Evolutionary conservation across 2,888 invertebrate genomes (phyloP).

Genomic region (Patella caerulea): DNA sequence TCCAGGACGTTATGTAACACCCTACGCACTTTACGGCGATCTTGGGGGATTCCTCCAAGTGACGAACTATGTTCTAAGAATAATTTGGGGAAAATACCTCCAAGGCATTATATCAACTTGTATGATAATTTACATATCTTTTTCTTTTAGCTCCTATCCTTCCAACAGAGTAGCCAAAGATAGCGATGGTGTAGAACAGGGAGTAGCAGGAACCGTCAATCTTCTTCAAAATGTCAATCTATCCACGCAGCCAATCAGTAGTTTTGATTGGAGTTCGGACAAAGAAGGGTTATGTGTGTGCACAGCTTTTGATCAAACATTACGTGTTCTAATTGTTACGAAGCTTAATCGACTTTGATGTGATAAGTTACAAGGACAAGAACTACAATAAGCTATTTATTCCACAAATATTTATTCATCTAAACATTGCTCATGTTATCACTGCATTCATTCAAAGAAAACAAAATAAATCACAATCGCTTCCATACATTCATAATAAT

Average conservation of each 20-base stretch:
- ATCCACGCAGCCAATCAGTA: constrained; percentile 89
- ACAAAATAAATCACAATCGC: too few relatives aligned
- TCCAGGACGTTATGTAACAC: too few relatives aligned
- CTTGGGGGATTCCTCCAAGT: too few relatives aligned
- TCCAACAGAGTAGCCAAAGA: constrained; percentile 81
- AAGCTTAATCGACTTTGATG: constrained; percentile 76
- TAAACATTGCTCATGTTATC: too few relatives aligned
- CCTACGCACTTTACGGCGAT: too few relatives aligned
- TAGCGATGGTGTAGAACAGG: constrained; percentile 80
- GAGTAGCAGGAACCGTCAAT: constrained; percentile 83
- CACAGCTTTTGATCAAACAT: constrained; percentile 91
- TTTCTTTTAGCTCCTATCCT: constrained; percentile 81
- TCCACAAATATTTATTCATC: neutral
- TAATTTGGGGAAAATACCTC: too few relatives aligned
- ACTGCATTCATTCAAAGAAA: too few relatives aligned
- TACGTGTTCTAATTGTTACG: constrained; percentile 89
- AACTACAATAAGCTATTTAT: too few relatives aligned
- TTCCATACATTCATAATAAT: too few relatives aligned
- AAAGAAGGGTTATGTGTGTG: constrained; percentile 90
- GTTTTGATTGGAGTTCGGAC: constrained; percentile 93
- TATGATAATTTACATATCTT: constrained; percentile 17
- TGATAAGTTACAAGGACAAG: neutral
- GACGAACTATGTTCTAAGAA: too few relatives aligned
- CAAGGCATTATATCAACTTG: too few relatives aligned
- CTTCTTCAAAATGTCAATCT: constrained; percentile 86